A percentile compares a stretch with the other conserved stretches of the same genome.
These are phyloP conservation scores for Nicator chloris DNA, from an alignment of 2,113 vertebrate genomes.

Conservation along the genomic window DNA sequence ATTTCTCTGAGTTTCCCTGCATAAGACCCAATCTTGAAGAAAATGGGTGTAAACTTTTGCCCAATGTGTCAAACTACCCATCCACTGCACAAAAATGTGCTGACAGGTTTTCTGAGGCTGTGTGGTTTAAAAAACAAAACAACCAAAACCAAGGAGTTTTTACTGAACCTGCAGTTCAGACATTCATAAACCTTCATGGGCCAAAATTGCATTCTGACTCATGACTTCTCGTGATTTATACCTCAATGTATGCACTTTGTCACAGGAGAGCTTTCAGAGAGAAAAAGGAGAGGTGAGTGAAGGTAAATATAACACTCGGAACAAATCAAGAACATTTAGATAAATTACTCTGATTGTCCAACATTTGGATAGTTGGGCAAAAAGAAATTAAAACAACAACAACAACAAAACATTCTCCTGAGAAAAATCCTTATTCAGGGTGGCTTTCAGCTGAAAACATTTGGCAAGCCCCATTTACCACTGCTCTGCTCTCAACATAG, in stretches of 20 bases:
- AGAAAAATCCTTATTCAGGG: not conserved
- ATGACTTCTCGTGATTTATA: not conserved
- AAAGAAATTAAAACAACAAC: not conserved
- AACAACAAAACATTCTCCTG: not conserved
- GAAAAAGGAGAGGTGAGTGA: not conserved
- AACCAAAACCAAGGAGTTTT: not conserved
- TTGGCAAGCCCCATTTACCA: not conserved
- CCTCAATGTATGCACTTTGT: not conserved
- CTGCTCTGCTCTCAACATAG: not conserved
- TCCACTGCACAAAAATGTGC: not conserved
- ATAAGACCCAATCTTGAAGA: not conserved
- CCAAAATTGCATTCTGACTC: not conserved
- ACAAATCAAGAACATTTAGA: not conserved
- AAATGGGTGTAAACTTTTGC: not conserved
- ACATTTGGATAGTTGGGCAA: not conserved
- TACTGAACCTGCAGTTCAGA: not conserved
- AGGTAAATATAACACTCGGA: not conserved
- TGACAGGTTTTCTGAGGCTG: not conserved
- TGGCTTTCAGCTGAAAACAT: not conserved
- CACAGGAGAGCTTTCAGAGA: not conserved
- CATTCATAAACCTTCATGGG: not conserved
- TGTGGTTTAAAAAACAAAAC: not conserved
- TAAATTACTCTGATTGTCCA: not conserved
- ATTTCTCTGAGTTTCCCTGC: not conserved
- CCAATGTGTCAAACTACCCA: not conserved